Conservation (phyloP, 2,113 vertebrate species). For the Callopanchax toddi region DNA sequence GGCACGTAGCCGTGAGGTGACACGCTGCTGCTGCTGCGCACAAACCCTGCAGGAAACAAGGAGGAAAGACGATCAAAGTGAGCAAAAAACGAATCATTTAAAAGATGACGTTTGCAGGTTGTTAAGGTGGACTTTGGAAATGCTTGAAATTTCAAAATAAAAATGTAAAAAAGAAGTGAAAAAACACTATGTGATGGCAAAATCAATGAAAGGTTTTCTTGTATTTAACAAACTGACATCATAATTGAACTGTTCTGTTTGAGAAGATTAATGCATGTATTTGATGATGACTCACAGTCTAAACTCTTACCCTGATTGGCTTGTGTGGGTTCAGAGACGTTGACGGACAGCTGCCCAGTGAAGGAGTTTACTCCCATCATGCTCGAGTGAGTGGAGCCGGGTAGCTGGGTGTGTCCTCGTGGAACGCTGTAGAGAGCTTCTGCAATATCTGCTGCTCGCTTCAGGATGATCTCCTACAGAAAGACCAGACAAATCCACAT, state of each 20-base stretch:
- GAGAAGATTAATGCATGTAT: too few relatives aligned
- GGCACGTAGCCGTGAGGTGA: conserved; percentile 97
- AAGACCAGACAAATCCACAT: background rate
- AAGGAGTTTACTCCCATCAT: conserved; percentile 99
- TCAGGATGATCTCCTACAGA: conserved; percentile 94
- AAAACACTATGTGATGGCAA: background rate
- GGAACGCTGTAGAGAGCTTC: conserved; percentile 98
- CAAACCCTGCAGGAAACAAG: conserved; percentile 84
- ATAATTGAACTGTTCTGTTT: too few relatives aligned
- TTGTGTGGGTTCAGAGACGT: conserved; percentile 92
- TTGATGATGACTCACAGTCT: background rate
- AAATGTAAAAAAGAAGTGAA: background rate
- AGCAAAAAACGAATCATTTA: too few relatives aligned
- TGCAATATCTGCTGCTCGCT: conserved; percentile 96
- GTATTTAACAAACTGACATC: too few relatives aligned
- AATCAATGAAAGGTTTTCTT: background rate
- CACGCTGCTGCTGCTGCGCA: conserved; percentile 96
- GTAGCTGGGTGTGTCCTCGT: conserved; percentile 95
- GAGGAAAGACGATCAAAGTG: background rate
- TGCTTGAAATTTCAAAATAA: background rate
- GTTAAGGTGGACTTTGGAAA: too few relatives aligned
- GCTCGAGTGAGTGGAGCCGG: conserved; percentile 87
- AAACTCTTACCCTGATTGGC: conserved; percentile 90
- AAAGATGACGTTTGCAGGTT: too few relatives aligned
- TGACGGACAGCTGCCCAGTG: conserved; percentile 94